Evolutionary conservation across 2,113 vertebrate genomes (phyloP), one percentile per base, ranked within the genome.

Genomic region (Chiloscyllium plagiosum): DNA sequence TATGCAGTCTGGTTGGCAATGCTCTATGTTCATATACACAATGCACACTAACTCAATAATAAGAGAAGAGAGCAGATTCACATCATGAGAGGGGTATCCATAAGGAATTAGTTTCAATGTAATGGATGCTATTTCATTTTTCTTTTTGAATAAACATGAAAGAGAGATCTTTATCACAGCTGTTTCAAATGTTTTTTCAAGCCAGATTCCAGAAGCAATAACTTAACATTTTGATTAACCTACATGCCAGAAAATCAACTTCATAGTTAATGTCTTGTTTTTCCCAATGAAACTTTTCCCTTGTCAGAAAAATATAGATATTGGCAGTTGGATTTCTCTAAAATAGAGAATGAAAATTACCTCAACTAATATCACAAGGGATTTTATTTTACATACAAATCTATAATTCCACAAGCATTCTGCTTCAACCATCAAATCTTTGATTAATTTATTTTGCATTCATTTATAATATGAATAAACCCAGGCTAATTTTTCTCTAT

Each of bases 61-160:
- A 47, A 47, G 20, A 47, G 8, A 89, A 61, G 50, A 12, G 6
- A 72, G 26, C 66, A 95, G 93, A 72, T 95, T 95, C 42, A 50
- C 93, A 72, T 95, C 37, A 69, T 50, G 93, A 72, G 22, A 37
- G 72, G 93, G 37, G 24, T 95, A 68, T 94, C 68, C 29, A 13
- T 72, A 70, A 52, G 68, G 93, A 95, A 24, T 72, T 95, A 29
- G 10, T 50, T 50, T 95, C 37, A 95, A 50, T 10, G 15, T 72
- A 24, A 72, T 95, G 20, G 37, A 94, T 47, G 66, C 7, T 69
- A 66, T 93, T 69, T 94, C 90, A 69, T n/a, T 94, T 33, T 66
- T n/a, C 65, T 47, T 19, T 68, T 24, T 94, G 92, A 94, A 94
- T 94, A 94, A 94, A 94, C 92, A 94, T 94, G 92, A 94, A 87